A percentile compares a stretch with the other conserved stretches of the same genome.
These are phyloP conservation scores for Eciton burchellii DNA, from an alignment of 1,140 invertebrate species.

Conservation along the genomic window DNA sequence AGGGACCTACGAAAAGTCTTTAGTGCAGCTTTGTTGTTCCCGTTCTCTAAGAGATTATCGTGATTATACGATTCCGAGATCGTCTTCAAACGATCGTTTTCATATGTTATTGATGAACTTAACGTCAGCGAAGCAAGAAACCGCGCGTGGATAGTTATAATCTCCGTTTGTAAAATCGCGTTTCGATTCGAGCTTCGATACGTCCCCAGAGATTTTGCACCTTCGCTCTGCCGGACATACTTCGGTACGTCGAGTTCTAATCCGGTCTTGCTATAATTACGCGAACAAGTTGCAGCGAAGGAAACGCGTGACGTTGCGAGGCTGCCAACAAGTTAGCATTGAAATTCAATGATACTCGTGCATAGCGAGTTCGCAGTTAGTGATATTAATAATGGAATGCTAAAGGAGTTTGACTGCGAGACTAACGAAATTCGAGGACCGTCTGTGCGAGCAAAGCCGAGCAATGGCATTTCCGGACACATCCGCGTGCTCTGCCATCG, in stretches of 20 bases:
- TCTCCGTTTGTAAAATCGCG: no score
- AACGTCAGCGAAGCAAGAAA: neutral
- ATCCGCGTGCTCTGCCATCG: slow-evolving; percentile 14
- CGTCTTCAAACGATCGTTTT: neutral
- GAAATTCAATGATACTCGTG: slow-evolving; percentile 59
- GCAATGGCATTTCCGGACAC: slow-evolving; percentile 47
- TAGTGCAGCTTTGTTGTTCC: no score
- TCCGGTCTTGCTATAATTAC: slow-evolving; percentile 33
- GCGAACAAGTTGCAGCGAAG: slow-evolving; percentile 8
- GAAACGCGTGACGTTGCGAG: slow-evolving; percentile 24
- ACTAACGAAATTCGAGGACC: slow-evolving; percentile 44
- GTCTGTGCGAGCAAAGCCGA: slow-evolving; percentile 1
- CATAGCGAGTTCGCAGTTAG: slow-evolving; percentile 45
- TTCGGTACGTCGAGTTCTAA: neutral
- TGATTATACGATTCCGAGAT: no score
- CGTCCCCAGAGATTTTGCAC: neutral
- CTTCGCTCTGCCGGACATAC: neutral
- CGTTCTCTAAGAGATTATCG: no score
- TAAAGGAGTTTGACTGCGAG: slow-evolving; percentile 48
- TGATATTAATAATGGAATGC: slow-evolving; percentile 55
- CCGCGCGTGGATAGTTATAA: no score
- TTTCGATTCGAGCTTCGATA: neutral
- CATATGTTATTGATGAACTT: neutral
- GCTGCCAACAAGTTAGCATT: slow-evolving; percentile 52
- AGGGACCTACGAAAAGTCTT: no score